Base-by-base conservation (phyloP, 2,888 invertebrate species). In the Dolomedes plantarius region DNA sequence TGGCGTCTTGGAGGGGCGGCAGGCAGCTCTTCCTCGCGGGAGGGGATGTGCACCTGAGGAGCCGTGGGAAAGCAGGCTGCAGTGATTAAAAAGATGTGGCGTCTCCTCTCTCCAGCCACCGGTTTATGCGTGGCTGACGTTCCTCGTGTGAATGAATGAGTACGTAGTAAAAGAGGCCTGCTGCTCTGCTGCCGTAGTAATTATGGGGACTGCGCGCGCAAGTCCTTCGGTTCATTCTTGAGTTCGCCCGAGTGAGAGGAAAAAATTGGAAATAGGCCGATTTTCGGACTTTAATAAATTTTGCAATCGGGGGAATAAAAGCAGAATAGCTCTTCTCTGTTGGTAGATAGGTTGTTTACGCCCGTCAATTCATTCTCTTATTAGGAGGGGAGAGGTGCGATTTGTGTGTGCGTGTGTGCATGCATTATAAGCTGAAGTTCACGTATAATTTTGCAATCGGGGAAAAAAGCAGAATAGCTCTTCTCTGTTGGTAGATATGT, bases 1-100 rank as follows among this genome's bases (percentile, higher is more conserved):
- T 41, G 36, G 50, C 46, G 69, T 75, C 86, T 73, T 65, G 71
- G 73, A 74, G 80, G 87, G 77, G 87, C 76, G 87, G 74, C 29
- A 46, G 85, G 56, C 9, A 27, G 31, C n/a, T 68, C 1, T 6
- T 68, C 31, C 68, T 68, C 16, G 65, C 32, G 23, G 23, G 67
- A 73, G 68, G 50, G 77, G 39, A 46, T 64, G 71, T n/a, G 41
- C 50, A 29, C 50, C n/a, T n/a, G 27, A 23, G 41, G 74, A 32
- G 39, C 67, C 71, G 64, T 68, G 64, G 69, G 67, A 67, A 67
- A 67, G 27, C 28, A 67, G 27, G 29, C 27, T 11, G 56, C 78
- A 36, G 85, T 77, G 83, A 83, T 77, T 77, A 83, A 76, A 77
- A 83, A 77, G 77, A 68, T 65, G 67, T 2, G 16, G 19, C 56